Evolutionary conservation across 2,797 vertebrate species (phyloP).

Genomic region (Sphenodon punctatus): DNA sequence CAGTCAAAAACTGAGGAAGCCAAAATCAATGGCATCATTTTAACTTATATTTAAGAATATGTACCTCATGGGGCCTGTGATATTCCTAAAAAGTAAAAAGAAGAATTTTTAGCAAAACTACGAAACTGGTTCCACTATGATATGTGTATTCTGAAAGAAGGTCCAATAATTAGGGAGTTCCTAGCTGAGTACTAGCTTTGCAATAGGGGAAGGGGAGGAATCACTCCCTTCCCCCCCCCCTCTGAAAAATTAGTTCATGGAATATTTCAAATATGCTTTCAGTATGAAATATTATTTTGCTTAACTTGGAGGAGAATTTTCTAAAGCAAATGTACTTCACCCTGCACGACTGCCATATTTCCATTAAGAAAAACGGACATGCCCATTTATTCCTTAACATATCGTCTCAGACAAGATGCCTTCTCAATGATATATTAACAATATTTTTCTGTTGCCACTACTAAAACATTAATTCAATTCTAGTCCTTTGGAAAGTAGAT

Average conservation of each 20-base stretch:
- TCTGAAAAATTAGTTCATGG: background rate
- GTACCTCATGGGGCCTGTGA: too few relatives aligned
- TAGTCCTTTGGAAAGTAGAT: constrained; percentile 35
- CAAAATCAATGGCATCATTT: background rate
- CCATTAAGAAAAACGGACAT: constrained; percentile 8
- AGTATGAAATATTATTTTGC: background rate
- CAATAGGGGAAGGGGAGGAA: background rate
- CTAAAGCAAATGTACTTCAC: background rate
- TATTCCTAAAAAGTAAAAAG: too few relatives aligned
- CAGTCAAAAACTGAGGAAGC: background rate
- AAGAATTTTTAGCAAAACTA: too few relatives aligned
- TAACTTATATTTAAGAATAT: background rate
- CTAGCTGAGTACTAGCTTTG: background rate
- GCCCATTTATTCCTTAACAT: background rate
- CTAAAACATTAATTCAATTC: constrained; percentile 19
- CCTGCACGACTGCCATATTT: background rate
- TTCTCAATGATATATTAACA: constrained; percentile 5
- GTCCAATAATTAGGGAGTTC: background rate
- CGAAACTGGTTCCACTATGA: background rate
- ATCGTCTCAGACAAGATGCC: background rate
- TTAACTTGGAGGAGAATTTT: background rate
- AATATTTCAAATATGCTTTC: background rate
- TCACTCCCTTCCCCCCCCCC: background rate
- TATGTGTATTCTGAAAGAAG: background rate
- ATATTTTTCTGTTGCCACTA: background rate